Conservation (phyloP, 2,888 invertebrate species). For the Phania funesta region DNA sequence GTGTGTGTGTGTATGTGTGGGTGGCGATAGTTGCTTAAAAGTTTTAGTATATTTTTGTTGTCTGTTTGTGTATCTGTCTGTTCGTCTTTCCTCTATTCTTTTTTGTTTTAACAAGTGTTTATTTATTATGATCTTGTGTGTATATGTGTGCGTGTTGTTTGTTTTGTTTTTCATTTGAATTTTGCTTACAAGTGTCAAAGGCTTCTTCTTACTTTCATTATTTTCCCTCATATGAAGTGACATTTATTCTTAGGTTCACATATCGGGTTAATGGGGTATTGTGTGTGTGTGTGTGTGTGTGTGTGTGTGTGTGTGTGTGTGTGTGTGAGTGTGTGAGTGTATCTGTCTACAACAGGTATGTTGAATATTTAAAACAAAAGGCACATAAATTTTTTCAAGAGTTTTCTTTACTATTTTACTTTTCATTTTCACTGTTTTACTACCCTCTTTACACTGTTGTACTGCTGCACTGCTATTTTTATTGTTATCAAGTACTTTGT, state of each 20-base stretch:
- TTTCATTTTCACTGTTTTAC: slow-evolving; percentile 43
- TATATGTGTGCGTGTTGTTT: slow-evolving; percentile 3
- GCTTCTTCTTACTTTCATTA: slow-evolving; percentile 36
- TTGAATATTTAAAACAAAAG: slow-evolving; percentile 57
- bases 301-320: slow-evolving; percentile 5
- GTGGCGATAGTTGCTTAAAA: background rate
- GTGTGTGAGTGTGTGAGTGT: background rate
- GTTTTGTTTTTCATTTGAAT: background rate
- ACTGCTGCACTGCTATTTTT: background rate
- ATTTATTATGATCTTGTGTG: slow-evolving; percentile 55
- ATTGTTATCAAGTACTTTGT: slow-evolving; percentile 57
- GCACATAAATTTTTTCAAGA: slow-evolving; percentile 49
- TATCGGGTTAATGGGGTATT: slow-evolving; percentile 53
- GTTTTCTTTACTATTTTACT: background rate
- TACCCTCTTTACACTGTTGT: background rate
- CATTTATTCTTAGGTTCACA: slow-evolving; percentile 27
- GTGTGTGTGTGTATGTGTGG: background rate
- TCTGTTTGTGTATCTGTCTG: slow-evolving; percentile 13
- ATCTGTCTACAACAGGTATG: too few species aligned
- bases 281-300: background rate
- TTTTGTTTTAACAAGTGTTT: slow-evolving; percentile 45
- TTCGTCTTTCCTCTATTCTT: background rate
- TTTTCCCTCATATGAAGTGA: slow-evolving; percentile 26
- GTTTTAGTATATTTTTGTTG: slow-evolving; percentile 26
- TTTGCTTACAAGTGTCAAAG: slow-evolving; percentile 55